These are phyloP conservation scores for Spilosoma lubricipeda DNA, from an alignment of 2,888 invertebrate genomes.

Conservation along the genomic window DNA sequence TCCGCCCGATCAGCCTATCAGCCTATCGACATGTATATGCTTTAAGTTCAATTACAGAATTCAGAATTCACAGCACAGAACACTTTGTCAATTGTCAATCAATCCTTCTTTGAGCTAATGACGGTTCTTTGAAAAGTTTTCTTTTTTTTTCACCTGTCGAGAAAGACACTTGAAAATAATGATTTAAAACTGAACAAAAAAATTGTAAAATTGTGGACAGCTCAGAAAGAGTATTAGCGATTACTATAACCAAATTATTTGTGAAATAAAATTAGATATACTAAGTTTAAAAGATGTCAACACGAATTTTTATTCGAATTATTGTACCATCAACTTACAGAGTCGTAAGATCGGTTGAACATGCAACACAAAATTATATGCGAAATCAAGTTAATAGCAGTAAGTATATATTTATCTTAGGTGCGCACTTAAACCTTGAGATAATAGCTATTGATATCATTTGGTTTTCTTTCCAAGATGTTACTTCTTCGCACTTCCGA, in stretches of 20 bases:
- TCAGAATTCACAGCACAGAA: too few species aligned
- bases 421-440: background rate
- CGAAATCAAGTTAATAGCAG: constrained; percentile 28
- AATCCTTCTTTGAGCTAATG: background rate
- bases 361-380: constrained; percentile 6
- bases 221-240: background rate
- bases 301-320: constrained; percentile 28
- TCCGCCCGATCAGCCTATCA: too few species aligned
- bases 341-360: constrained; percentile 23
- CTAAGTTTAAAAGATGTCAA: constrained; percentile 31
- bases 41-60: too few species aligned
- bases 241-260: constrained; percentile 1
- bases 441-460: background rate
- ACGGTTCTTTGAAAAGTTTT: constrained; percentile 6
- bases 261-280: background rate
- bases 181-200: constrained; percentile 6
- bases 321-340: constrained; percentile 36
- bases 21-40: too few species aligned
- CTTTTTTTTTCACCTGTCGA: background rate
- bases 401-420: background rate
- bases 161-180: background rate
- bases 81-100: too few species aligned
- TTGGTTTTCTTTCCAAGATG: constrained; percentile 23
- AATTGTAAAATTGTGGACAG: constrained; percentile 10
- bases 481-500: constrained; percentile 24